Base-by-base conservation (phyloP, 2,888 invertebrate genomes). In the Galerucella pusilla region DNA sequence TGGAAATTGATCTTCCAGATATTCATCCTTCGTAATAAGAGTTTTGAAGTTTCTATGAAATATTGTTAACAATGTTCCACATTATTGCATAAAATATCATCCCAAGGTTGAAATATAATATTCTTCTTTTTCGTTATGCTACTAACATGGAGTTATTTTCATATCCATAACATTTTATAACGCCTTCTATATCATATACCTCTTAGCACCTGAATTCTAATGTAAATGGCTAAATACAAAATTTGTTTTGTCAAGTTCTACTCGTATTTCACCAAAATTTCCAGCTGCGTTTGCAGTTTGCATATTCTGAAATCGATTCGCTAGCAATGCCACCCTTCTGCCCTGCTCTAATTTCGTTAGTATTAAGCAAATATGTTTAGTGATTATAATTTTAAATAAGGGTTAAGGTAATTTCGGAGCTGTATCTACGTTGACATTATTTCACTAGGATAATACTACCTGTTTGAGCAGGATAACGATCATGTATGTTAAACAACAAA, bases 291-390 rank as follows among this genome's bases (percentile, higher is more conserved):
- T 49, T 49, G 49, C 14, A 14, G 14, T 49, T 49, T 49, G 49
- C 14, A 14, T 49, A 49, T 49, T 49, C 14, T 12, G 3, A 14
- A 11, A 49, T 14, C 49, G 49, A 49, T 49, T 49, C 49, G 2
- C 14, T 3, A 1, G 12, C 46, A 46, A 12, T 12, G 46, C 46
- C 12, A 10, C 49, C 4, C 12, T 46, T 46, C 46, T 1, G 46
- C 46, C 12, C 12, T 46, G 11, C 49, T 49, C 49, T 49, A 49
- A 49, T 49, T 49, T 49, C 49, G 49, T 49, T 14, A 46, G 67
- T 67, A 35, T 67, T 67, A 67, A 49, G 45, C 67, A 67, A 67
- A 54, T 54, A 67, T 54, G 67, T 67, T 25, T 45, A 52, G 49
- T 67, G 54, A 67, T 67, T 67, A 67, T 45, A 67, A 28, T 52